These are phyloP conservation scores for Sebastes iracundus DNA, from an alignment of 2,797 vertebrate species.

Conservation along the genomic window DNA sequence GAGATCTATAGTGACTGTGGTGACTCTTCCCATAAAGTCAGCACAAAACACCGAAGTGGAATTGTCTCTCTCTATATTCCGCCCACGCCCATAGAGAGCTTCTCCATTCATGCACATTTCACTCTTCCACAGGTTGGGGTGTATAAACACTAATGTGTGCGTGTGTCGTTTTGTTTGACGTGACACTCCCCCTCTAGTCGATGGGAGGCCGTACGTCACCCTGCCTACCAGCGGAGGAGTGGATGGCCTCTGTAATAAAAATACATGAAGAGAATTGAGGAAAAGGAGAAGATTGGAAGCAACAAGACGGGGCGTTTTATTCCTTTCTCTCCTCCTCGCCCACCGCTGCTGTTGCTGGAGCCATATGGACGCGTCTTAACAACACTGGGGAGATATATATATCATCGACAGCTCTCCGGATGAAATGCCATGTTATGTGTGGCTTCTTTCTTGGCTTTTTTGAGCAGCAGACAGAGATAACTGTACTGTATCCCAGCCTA, in stretches of 20 bases:
- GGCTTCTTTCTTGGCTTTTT: constrained; percentile 54
- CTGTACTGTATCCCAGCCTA: constrained; percentile 73
- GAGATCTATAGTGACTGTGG: background rate
- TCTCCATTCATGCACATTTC: constrained; percentile 48
- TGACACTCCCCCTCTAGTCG: constrained; percentile 71
- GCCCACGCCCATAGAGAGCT: background rate
- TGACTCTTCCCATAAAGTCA: background rate
- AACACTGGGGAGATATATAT: too few species aligned
- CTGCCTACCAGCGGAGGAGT: constrained; percentile 75
- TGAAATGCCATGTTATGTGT: constrained; percentile 38
- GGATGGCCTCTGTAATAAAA: constrained; percentile 81
- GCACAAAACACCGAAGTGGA: background rate
- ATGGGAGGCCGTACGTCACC: constrained; percentile 79
- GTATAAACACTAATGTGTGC: constrained; percentile 21
- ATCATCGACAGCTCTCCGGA: constrained; percentile 16
- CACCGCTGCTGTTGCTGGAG: background rate
- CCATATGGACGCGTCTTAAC: constrained; percentile 8
- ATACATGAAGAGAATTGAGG: constrained; percentile 76
- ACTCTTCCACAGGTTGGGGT: constrained; percentile 66
- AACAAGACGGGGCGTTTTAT: constrained; percentile 1
- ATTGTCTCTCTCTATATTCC: background rate
- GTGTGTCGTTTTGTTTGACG: constrained; percentile 62
- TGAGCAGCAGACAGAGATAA: constrained; percentile 68
- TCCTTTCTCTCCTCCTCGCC: background rate
- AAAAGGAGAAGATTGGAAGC: constrained; percentile 68